Conservation (phyloP, 2,113 vertebrate species). For the Peromyscus polionotus region DNA sequence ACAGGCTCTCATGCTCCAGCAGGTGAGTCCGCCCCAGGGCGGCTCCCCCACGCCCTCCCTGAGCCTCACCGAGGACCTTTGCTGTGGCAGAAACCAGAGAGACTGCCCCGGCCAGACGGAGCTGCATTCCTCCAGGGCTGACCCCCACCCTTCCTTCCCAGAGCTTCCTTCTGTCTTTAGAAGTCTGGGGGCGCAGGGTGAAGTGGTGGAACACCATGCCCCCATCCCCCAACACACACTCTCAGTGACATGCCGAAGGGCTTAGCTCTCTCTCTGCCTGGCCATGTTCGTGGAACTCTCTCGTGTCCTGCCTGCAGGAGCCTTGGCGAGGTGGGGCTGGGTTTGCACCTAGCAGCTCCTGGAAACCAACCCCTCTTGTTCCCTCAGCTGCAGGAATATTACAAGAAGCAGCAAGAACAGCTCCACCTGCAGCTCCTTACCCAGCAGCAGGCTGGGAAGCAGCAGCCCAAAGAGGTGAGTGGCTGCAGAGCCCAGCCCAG, state of each 20-base stretch:
- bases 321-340: not conserved
- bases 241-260: not conserved
- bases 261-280: not conserved
- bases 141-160: no score
- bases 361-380: not conserved
- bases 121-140: conserved; percentile 82
- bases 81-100: conserved; percentile 85
- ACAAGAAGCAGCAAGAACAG: conserved; percentile 99
- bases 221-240: not conserved
- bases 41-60: not conserved
- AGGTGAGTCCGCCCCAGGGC: conserved; percentile 88
- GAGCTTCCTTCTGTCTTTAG: not conserved
- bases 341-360: not conserved
- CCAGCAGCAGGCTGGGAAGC: conserved; percentile 96
- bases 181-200: not conserved
- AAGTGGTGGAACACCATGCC: not conserved
- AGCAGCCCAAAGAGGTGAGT: conserved; percentile 98
- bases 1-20: conserved; percentile 98
- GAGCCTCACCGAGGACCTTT: conserved; percentile 59
- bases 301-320: not conserved
- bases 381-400: conserved; percentile 97
- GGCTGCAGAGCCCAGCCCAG: not conserved
- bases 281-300: not conserved
- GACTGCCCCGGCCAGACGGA: conserved; percentile 83
- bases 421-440: conserved; percentile 98